Evolutionary conservation across 2,113 vertebrate species (phyloP).

Genomic region (Apaloderma vittatum): DNA sequence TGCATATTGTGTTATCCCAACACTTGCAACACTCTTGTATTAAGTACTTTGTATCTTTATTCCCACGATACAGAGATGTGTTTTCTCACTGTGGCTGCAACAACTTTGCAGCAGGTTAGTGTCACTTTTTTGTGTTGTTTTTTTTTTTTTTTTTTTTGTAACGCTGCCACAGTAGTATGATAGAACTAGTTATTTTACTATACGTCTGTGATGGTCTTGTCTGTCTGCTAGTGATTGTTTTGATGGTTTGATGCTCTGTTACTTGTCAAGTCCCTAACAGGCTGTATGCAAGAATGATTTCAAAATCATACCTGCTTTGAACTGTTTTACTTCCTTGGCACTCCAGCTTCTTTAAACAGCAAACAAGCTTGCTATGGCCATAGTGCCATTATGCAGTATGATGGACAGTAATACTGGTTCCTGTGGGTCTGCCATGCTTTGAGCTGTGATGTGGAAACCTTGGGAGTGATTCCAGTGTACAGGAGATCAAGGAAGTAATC

Average conservation of each 20-base stretch:
- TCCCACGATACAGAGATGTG: not conserved
- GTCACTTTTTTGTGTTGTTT: not conserved
- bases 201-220: not conserved
- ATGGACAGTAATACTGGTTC: not conserved
- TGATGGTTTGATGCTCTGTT: not conserved
- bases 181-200: not conserved
- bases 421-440: not conserved
- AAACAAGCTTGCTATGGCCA: accelerated
- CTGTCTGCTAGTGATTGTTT: not conserved
- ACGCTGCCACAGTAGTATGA: not conserved
- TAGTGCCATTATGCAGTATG: not conserved
- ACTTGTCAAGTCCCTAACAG: not conserved
- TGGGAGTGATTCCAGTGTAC: not conserved
- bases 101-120: not conserved
- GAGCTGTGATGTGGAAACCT: not conserved
- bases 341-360: not conserved
- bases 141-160: not conserved
- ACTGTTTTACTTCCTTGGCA: not conserved
- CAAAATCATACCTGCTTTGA: not conserved
- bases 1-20: not conserved
- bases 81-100: not conserved
- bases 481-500: not conserved
- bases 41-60: not conserved
- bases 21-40: not conserved
- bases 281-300: not conserved